A percentile compares a stretch with the other conserved stretches of the same genome.
phyloP scores from a whole-genome alignment of 2,113 vertebrate species.

The Xiphophorus maculatus region DNA sequence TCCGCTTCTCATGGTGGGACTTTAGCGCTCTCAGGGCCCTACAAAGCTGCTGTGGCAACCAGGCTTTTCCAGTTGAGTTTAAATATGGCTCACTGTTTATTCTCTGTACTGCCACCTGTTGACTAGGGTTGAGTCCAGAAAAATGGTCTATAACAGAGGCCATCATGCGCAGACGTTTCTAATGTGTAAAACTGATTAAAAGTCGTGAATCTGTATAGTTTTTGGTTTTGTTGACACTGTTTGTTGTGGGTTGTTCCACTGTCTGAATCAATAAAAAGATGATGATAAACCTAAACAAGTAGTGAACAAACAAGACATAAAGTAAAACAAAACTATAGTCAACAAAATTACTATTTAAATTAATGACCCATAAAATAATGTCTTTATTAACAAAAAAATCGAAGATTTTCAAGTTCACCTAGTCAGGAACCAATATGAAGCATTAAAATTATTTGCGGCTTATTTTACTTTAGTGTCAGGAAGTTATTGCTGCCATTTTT shows the following conservation, averaged over 20 bases:
- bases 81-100: neutral
- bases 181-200: neutral
- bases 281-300: no score
- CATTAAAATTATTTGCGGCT: neutral
- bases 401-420: no score
- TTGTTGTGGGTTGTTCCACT: no score
- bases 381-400: neutral
- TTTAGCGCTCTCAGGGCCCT: neutral
- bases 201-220: neutral
- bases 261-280: no score
- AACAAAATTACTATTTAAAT: neutral
- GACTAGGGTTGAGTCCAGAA: neutral
- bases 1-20: neutral
- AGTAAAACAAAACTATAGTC: no score
- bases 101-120: neutral
- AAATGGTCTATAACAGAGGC: neutral
- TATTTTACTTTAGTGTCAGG: neutral
- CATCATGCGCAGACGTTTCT: neutral
- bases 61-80: neutral
- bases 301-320: no score
- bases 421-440: neutral
- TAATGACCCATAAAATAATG: neutral
- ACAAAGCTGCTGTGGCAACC: neutral
- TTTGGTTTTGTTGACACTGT: no score
- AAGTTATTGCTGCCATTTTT: neutral